Evolutionary conservation across 2,797 vertebrate species (phyloP).

Genomic region (Hippocampus kuda): DNA sequence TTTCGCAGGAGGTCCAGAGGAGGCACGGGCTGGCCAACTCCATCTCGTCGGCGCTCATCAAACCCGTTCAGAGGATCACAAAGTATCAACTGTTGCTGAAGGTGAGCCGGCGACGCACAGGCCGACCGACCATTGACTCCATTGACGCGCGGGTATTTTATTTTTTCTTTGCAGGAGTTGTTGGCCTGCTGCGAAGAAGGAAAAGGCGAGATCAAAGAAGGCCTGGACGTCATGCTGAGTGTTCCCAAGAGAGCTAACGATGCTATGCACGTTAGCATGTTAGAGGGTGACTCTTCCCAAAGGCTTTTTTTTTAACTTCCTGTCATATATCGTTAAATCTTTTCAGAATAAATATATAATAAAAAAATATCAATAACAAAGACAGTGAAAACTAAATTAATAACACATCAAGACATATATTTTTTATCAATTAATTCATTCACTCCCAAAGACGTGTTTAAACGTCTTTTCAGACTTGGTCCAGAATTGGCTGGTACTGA

Average conservation of each 20-base stretch:
- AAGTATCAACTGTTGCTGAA: conserved; percentile 96
- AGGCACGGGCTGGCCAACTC: conserved; percentile 89
- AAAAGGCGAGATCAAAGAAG: conserved; percentile 94
- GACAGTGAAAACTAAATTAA: too few relatives aligned
- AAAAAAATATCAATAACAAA: too few relatives aligned
- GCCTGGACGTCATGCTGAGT: conserved; percentile 95
- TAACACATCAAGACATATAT: too few relatives aligned
- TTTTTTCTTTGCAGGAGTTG: conserved; percentile 70
- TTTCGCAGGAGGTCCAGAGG: conserved; percentile 86
- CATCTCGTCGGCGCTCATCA: conserved; percentile 95
- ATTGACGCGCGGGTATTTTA: conserved; percentile 11
- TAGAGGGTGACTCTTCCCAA: conserved; percentile 75
- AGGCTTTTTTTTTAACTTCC: background rate
- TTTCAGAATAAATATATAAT: too few relatives aligned
- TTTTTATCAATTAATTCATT: too few relatives aligned
- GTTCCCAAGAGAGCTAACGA: conserved; percentile 97
- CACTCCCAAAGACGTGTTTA: too few relatives aligned
- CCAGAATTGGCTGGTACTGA: too few relatives aligned
- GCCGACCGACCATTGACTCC: background rate
- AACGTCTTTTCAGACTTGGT: too few relatives aligned
- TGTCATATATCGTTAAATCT: background rate
- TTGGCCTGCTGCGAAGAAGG: conserved; percentile 95
- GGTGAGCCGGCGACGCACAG: conserved; percentile 53
- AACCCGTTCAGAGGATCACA: conserved; percentile 96
- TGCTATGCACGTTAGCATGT: conserved; percentile 98